These are phyloP conservation scores for Antigone vipio DNA, from an alignment of 2,113 vertebrate genomes.

Conservation along the genomic window DNA sequence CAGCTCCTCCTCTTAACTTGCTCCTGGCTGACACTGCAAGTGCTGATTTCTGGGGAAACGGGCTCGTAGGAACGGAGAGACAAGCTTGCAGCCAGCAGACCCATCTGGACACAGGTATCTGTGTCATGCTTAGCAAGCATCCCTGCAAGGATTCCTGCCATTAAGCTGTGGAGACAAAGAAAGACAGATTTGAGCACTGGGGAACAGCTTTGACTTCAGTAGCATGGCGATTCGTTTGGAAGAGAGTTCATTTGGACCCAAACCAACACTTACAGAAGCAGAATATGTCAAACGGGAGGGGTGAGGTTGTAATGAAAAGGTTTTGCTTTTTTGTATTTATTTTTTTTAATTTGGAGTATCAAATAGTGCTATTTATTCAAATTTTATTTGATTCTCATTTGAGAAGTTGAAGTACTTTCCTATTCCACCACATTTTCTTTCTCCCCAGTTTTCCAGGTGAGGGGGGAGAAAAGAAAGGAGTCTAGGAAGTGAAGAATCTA, in stretches of 20 bases:
- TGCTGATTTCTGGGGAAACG: constrained; percentile 71
- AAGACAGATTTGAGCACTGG: not conserved
- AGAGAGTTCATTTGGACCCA: not conserved
- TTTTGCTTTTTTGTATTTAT: not conserved
- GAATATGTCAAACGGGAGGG: not conserved
- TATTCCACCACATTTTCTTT: not conserved
- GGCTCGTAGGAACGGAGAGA: constrained; percentile 78
- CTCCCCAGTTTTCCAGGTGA: not conserved
- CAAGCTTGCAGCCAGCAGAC: constrained; percentile 78
- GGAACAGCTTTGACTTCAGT: not conserved
- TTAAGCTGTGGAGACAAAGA: constrained; percentile 74
- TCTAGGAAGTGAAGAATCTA: not conserved
- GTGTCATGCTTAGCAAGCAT: constrained; percentile 75
- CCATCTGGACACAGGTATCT: constrained; percentile 79
- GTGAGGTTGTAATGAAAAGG: not conserved
- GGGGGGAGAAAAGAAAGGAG: not conserved
- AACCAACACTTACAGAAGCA: not conserved
- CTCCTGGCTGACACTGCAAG: constrained; percentile 67
- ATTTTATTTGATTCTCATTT: not conserved
- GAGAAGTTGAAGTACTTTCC: not conserved
- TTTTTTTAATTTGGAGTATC: not conserved
- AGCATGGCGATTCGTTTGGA: accelerated
- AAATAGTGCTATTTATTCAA: not conserved
- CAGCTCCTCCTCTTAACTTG: constrained; percentile 63
- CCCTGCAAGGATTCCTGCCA: constrained; percentile 83